Evolutionary conservation across 92 coral and sea anemone genomes (phyloP).

Genomic region (Montipora capitata): DNA sequence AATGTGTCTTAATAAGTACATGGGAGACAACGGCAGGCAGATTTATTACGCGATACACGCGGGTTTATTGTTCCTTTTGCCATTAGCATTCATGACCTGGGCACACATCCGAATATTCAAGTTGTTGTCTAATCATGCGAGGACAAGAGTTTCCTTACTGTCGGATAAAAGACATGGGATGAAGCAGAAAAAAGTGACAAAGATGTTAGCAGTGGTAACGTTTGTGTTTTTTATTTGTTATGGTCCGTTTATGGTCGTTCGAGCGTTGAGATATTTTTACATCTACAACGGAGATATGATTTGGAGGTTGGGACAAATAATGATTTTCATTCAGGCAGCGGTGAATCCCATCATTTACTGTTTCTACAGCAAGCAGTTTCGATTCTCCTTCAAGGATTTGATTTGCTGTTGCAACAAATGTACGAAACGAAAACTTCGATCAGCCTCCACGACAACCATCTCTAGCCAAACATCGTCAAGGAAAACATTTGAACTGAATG

Average conservation of each 20-base stretch:
- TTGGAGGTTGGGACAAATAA: slow-evolving; percentile 83
- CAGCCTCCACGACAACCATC: slow-evolving; percentile 5
- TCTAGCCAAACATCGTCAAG: slow-evolving; percentile 28
- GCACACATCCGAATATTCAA: slow-evolving; percentile 83
- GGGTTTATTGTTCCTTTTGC: slow-evolving; percentile 74
- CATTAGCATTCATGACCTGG: slow-evolving; percentile 78
- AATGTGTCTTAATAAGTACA: slow-evolving; percentile 82
- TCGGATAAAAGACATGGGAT: slow-evolving; percentile 19
- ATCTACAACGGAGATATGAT: slow-evolving; percentile 68
- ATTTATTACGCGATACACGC: slow-evolving; percentile 91
- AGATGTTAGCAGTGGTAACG: slow-evolving; percentile 86
- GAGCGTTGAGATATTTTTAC: slow-evolving; percentile 81
- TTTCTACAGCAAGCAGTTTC: slow-evolving; percentile 85
- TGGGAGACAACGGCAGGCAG: slow-evolving; percentile 87
- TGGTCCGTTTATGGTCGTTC: slow-evolving; percentile 79
- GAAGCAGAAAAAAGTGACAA: slow-evolving; percentile 79
- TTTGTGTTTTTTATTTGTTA: slow-evolving; percentile 81
- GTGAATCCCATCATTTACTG: slow-evolving; percentile 89
- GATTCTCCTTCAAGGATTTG: slow-evolving; percentile 76
- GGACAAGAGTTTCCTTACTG: slow-evolving; percentile 39
- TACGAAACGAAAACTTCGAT: slow-evolving; percentile 16
- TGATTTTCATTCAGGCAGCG: slow-evolving; percentile 89
- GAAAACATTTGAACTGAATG: slow-evolving; percentile 35
- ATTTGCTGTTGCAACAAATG: slow-evolving; percentile 68
- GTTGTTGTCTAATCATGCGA: slow-evolving; percentile 55